phyloP scores from a whole-genome alignment of 2,113 vertebrate species.

The Clarias batrachus region DNA sequence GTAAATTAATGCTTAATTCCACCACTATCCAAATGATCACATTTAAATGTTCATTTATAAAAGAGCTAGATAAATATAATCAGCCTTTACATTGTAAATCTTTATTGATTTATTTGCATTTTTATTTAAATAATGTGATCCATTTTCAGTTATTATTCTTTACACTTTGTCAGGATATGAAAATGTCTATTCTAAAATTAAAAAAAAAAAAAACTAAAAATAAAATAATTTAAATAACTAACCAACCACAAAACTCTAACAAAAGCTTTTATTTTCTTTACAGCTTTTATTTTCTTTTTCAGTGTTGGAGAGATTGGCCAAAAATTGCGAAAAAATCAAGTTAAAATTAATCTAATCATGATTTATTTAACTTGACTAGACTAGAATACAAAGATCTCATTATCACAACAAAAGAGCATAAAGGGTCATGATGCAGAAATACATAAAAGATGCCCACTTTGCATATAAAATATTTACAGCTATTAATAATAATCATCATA shows the following conservation, averaged over 20 bases:
- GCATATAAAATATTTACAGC: background rate
- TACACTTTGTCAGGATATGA: background rate
- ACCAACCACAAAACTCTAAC: background rate
- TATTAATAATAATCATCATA: background rate
- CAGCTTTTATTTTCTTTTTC: background rate
- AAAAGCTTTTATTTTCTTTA: background rate
- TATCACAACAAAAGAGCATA: background rate
- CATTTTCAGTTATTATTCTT: background rate
- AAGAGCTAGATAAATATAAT: background rate
- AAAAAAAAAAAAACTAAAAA: background rate
- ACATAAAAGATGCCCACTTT: background rate
- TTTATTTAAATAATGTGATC: background rate
- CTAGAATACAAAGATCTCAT: background rate
- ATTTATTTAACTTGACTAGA: background rate
- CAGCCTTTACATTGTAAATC: background rate
- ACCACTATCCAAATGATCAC: background rate
- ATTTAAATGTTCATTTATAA: background rate
- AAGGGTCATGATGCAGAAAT: background rate
- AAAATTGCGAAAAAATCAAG: background rate
- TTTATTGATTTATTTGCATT: background rate
- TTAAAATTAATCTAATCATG: background rate
- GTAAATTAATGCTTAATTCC: background rate
- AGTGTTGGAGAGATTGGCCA: background rate
- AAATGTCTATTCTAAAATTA: background rate
- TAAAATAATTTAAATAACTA: background rate